A percentile compares a stretch with the other conserved stretches of the same genome.
Evolutionary conservation across 2,113 vertebrate genomes (phyloP).

Genomic region (Thunnus thynnus): DNA sequence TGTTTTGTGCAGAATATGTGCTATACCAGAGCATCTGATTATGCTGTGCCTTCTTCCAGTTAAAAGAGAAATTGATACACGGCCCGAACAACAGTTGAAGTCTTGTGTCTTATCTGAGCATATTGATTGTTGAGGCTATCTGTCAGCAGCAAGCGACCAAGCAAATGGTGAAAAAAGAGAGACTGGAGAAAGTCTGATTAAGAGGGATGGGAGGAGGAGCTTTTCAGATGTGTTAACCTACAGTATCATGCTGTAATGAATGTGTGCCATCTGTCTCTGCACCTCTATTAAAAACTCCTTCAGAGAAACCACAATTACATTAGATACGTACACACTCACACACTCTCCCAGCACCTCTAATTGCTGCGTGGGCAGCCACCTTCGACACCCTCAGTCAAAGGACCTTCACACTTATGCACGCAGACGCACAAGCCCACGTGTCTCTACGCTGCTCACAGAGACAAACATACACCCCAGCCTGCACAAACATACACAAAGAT

Average conservation of each 20-base stretch:
- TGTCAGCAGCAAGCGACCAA: neutral
- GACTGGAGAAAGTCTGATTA: slow-evolving; percentile 47
- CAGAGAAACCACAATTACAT: slow-evolving; percentile 56
- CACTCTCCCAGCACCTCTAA: slow-evolving; percentile 64
- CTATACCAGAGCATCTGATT: slow-evolving; percentile 41
- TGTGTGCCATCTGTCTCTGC: slow-evolving; percentile 71
- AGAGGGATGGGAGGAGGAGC: slow-evolving; percentile 46
- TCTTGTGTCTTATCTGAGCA: slow-evolving; percentile 22
- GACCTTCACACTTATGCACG: slow-evolving; percentile 63
- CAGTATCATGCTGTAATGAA: slow-evolving; percentile 64
- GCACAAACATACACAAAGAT: slow-evolving; percentile 10
- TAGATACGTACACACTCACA: slow-evolving; percentile 47
- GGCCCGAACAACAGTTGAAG: neutral
- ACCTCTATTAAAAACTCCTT: slow-evolving; percentile 75
- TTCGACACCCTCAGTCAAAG: slow-evolving; percentile 76
- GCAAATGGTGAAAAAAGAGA: neutral
- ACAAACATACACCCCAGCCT: neutral
- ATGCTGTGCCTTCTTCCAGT: slow-evolving; percentile 10
- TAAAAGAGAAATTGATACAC: slow-evolving; percentile 27
- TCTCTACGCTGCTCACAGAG: neutral
- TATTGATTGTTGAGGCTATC: slow-evolving; percentile 39
- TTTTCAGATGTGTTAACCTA: slow-evolving; percentile 69
- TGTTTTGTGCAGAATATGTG: slow-evolving; percentile 34
- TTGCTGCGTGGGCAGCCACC: slow-evolving; percentile 77
- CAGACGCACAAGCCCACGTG: slow-evolving; percentile 12